phyloP scores from a whole-genome alignment of 2,888 invertebrate genomes.

The Polyploca ridens region DNA sequence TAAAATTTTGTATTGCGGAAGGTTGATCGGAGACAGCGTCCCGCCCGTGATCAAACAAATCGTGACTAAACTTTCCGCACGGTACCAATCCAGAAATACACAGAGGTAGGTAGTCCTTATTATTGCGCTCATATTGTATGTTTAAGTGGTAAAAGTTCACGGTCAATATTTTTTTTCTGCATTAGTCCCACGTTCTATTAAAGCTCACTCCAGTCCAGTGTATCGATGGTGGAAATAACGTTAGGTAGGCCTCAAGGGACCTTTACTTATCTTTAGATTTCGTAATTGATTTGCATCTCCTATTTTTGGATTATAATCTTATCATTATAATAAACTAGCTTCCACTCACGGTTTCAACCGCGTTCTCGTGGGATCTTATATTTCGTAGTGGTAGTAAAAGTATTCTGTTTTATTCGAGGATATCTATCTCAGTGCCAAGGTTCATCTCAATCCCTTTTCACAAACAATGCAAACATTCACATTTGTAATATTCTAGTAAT shows the following conservation, averaged over 20 bases:
- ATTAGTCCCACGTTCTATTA: neutral
- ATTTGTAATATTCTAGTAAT: neutral
- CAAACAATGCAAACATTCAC: too few relatives aligned
- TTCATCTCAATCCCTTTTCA: too few relatives aligned
- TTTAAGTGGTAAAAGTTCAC: neutral
- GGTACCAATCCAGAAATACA: conserved; percentile 83
- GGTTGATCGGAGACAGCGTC: conserved; percentile 63
- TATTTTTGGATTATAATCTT: too few relatives aligned
- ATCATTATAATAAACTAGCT: too few relatives aligned
- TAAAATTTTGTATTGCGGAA: conserved; percentile 60
- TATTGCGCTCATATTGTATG: conserved; percentile 40
- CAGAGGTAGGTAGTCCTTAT: conserved; percentile 64
- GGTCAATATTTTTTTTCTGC: neutral
- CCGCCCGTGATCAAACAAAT: conserved; percentile 55
- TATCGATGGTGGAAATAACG: too few relatives aligned
- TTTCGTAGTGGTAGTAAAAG: too few relatives aligned
- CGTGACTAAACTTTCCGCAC: conserved; percentile 81
- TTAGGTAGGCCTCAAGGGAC: too few relatives aligned
- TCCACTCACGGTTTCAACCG: neutral
- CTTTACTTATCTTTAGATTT: too few relatives aligned
- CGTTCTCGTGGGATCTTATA: neutral
- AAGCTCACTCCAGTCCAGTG: too few relatives aligned
- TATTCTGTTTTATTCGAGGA: too few relatives aligned
- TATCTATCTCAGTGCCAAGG: too few relatives aligned
- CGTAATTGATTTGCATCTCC: too few relatives aligned